phyloP scores from a whole-genome alignment of 2,888 invertebrate genomes.

The Willowsia nigromaculata region DNA sequence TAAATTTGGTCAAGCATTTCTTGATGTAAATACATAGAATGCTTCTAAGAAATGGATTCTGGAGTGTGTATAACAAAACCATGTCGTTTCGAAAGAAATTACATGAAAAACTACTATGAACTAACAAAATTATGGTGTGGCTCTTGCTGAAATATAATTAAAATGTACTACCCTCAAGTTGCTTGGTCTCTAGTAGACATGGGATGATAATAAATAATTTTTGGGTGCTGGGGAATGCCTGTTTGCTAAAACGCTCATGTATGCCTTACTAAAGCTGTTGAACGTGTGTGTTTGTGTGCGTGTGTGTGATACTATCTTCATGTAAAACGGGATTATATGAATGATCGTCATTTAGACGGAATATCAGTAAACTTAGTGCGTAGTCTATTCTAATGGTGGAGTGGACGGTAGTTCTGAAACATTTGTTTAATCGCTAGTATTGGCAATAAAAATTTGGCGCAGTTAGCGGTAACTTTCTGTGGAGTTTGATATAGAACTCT shows the following conservation, averaged over 20 bases:
- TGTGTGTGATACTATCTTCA: background rate
- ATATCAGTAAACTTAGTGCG: background rate
- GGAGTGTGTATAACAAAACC: too few species aligned
- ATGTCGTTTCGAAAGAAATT: too few species aligned
- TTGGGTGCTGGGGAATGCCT: too few species aligned
- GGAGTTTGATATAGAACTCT: background rate
- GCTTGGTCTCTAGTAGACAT: too few species aligned
- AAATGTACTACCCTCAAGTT: too few species aligned
- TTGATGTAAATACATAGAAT: too few species aligned
- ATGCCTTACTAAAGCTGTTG: background rate
- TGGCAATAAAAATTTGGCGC: background rate
- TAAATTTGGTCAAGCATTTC: too few species aligned
- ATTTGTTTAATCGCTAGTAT: background rate
- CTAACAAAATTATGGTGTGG: too few species aligned
- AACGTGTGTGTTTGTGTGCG: background rate
- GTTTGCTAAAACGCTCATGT: background rate
- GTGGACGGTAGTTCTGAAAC: background rate
- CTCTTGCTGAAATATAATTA: too few species aligned
- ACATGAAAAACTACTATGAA: too few species aligned
- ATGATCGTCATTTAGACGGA: background rate
- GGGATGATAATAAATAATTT: too few species aligned
- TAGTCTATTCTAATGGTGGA: background rate
- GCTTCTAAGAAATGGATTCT: too few species aligned
- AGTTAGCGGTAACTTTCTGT: slow-evolving; percentile 39
- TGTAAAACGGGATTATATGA: background rate